Conservation (phyloP, 1,140 invertebrate species). For the Eriosoma lanigerum region DNA sequence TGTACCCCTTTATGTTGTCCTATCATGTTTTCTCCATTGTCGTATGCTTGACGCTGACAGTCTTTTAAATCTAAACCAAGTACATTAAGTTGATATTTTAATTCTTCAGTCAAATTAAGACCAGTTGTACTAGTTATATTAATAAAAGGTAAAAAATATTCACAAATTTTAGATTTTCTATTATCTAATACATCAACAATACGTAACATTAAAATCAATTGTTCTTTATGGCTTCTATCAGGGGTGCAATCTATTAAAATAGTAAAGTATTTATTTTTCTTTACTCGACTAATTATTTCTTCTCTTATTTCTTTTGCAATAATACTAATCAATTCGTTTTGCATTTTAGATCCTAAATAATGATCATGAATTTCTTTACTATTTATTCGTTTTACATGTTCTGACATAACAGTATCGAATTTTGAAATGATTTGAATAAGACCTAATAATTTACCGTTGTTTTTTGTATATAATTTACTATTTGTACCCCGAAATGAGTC, state of each 20-base stretch:
- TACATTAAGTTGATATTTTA: neutral
- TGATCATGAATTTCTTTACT: neutral
- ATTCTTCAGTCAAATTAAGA: too few relatives aligned
- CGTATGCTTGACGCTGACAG: neutral
- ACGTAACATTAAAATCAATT: neutral
- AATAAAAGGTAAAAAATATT: neutral
- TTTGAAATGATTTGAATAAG: neutral
- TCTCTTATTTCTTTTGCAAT: neutral
- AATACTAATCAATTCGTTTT: neutral
- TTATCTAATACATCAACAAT: too few relatives aligned
- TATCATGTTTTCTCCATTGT: neutral
- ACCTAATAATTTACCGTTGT: constrained; percentile 1
- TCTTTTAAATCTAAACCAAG: neutral
- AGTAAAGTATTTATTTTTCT: too few relatives aligned
- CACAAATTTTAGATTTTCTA: neutral
- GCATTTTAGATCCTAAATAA: too few relatives aligned
- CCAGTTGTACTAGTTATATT: neutral
- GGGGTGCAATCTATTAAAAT: neutral
- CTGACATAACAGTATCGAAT: neutral
- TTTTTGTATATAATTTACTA: too few relatives aligned
- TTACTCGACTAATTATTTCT: too few relatives aligned
- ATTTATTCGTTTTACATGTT: neutral
- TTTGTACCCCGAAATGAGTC: too few relatives aligned
- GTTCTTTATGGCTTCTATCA: neutral
- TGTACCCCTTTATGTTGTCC: neutral